A percentile compares a stretch with the other conserved stretches of the same genome.
These are phyloP conservation scores for Dasyornis broadbenti DNA, from an alignment of 2,113 vertebrate genomes.

Conservation along the genomic window DNA sequence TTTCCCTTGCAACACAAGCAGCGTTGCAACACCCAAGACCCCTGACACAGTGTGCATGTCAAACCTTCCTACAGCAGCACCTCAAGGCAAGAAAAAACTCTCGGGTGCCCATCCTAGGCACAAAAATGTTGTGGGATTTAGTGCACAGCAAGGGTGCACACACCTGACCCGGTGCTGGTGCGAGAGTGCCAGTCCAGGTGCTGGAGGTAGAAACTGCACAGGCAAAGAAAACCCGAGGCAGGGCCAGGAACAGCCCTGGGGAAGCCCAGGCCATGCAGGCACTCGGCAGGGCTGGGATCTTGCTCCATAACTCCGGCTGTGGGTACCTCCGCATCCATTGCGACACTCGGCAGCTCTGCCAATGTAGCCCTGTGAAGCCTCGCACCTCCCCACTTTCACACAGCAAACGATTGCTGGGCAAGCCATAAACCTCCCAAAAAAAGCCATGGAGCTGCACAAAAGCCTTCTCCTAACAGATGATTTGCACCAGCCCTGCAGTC, in stretches of 20 bases:
- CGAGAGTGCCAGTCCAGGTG: rapidly evolving
- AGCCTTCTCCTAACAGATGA: background rate
- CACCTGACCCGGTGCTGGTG: rapidly evolving
- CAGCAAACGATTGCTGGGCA: background rate
- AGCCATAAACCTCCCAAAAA: background rate
- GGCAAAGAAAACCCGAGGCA: rapidly evolving
- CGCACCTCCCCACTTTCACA: background rate
- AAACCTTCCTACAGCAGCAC: background rate
- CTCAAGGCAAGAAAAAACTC: background rate
- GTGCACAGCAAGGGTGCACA: rapidly evolving
- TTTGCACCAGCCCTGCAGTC: conserved; percentile 3
- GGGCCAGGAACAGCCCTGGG: background rate
- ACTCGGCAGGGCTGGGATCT: background rate
- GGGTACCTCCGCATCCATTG: background rate
- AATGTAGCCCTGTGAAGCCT: background rate
- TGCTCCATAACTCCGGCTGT: background rate
- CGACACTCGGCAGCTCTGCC: background rate
- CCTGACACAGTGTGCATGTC: rapidly evolving
- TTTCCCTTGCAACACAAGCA: background rate
- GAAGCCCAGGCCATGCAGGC: rapidly evolving
- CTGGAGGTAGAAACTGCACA: background rate
- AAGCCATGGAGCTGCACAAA: conserved; percentile 9
- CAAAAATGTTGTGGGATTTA: background rate
- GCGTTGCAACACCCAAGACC: background rate
- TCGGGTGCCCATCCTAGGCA: rapidly evolving